These are phyloP conservation scores for Apodemia duryi DNA, from an alignment of 2,888 invertebrate species.

Conservation along the genomic window DNA sequence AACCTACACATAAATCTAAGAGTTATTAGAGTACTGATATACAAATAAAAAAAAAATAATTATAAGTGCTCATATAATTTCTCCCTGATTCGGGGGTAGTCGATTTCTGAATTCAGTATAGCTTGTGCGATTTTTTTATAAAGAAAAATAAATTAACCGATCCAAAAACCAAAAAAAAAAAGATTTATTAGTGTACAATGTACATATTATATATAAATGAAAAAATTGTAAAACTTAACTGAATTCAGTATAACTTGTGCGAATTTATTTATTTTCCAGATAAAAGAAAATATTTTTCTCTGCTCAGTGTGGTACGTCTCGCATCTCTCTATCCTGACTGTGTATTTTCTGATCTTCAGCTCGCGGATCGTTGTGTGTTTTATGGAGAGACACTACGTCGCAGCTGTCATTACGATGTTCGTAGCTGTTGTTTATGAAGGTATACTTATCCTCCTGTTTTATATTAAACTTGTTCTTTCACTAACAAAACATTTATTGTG, in stretches of 20 bases:
- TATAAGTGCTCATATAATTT: no score
- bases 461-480: background rate
- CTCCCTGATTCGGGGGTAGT: no score
- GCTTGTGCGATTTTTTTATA: no score
- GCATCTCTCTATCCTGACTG: conserved; percentile 44
- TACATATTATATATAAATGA: no score
- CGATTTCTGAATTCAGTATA: no score
- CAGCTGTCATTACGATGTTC: conserved; percentile 32
- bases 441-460: conserved; percentile 29
- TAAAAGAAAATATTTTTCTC: conserved; percentile 36
- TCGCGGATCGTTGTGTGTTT: conserved; percentile 35
- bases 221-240: background rate
- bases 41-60: no score
- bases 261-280: conserved; percentile 34
- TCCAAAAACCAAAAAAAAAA: no score
- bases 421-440: conserved; percentile 39
- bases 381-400: conserved; percentile 26
- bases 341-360: conserved; percentile 43
- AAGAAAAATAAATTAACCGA: no score
- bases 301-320: conserved; percentile 53
- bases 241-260: background rate
- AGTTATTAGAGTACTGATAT: no score
- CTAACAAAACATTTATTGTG: background rate
- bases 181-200: no score
- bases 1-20: no score